phyloP scores from a whole-genome alignment of 2,113 vertebrate genomes.

The Mormyrus iriodes region DNA sequence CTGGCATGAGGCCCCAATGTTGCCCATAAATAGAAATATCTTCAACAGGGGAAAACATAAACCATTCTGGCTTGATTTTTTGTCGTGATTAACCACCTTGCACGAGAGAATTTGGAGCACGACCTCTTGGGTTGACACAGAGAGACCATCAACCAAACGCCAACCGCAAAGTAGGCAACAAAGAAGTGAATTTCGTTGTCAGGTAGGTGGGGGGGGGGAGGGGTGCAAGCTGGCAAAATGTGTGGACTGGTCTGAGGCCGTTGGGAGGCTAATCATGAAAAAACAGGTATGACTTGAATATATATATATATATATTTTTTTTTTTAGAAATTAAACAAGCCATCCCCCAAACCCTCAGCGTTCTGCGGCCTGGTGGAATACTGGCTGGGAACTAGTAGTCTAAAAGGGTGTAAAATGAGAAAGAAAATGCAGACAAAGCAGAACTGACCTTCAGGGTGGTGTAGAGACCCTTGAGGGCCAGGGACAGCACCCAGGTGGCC shows the following conservation, averaged over 20 bases:
- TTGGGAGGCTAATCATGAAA: not conserved
- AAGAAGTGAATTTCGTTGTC: too few relatives aligned
- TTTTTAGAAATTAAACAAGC: not conserved
- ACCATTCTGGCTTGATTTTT: not conserved
- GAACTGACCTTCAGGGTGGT: conserved; percentile 78
- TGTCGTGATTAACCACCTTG: not conserved
- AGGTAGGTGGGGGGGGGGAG: not conserved
- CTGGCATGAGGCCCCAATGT: not conserved
- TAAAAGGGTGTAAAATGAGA: not conserved
- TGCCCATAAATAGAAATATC: not conserved
- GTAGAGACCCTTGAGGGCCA: conserved; percentile 90
- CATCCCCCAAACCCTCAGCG: not conserved
- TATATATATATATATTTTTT: too few relatives aligned
- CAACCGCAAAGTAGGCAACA: not conserved
- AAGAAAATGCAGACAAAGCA: not conserved
- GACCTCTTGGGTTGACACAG: not conserved
- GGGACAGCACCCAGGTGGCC: conserved; percentile 87
- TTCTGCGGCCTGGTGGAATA: not conserved
- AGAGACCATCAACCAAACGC: not conserved
- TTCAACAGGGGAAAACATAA: not conserved
- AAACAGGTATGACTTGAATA: not conserved
- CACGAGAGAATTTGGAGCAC: not conserved
- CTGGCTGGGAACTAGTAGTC: not conserved
- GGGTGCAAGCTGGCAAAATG: not conserved
- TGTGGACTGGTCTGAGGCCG: not conserved